Percentiles rank a stretch among this genome's conserved stretches.
Evolutionary conservation across 2,797 vertebrate genomes (phyloP).

Genomic region (Periparus ater): DNA sequence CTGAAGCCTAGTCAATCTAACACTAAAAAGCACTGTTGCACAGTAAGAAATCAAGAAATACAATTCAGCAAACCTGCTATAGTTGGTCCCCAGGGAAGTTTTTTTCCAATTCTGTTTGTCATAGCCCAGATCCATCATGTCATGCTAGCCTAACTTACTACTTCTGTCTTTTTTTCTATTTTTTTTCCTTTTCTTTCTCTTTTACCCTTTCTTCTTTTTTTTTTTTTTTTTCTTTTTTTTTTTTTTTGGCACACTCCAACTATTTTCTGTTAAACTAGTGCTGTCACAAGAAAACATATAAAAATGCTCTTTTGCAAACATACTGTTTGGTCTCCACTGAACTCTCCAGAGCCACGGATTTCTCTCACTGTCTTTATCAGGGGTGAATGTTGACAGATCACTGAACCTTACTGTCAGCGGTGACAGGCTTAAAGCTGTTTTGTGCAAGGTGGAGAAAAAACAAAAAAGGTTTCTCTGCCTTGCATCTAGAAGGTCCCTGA

Average conservation of each 20-base stretch:
- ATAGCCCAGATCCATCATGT: conserved; percentile 91
- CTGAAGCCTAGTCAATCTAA: conserved; percentile 84
- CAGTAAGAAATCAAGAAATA: conserved; percentile 85
- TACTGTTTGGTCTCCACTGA: conserved; percentile 78
- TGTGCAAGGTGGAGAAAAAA: conserved; percentile 76
- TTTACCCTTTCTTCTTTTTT: conserved; percentile 14
- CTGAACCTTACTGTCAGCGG: conserved; percentile 87
- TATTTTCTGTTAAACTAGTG: conserved; percentile 89
- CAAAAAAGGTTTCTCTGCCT: conserved; percentile 72
- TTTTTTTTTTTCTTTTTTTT: conserved; percentile 6
- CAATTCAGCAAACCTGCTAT: conserved; percentile 84
- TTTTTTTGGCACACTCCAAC: conserved; percentile 82
- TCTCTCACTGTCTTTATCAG: conserved; percentile 91
- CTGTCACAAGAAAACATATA: conserved; percentile 92
- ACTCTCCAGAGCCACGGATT: conserved; percentile 85
- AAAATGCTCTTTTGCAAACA: conserved; percentile 88
- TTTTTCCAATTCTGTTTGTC: conserved; percentile 92
- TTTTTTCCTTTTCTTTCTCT: conserved; percentile 51
- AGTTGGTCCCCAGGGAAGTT: conserved; percentile 85
- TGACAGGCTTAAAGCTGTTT: conserved; percentile 87
- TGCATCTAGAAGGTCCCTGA: conserved; percentile 73
- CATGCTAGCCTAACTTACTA: conserved; percentile 83
- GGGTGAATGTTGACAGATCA: conserved; percentile 91
- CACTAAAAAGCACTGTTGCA: conserved; percentile 85
- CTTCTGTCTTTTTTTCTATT: conserved; percentile 68